phyloP scores from a whole-genome alignment of 2,797 vertebrate genomes.

The Poecilia picta region DNA sequence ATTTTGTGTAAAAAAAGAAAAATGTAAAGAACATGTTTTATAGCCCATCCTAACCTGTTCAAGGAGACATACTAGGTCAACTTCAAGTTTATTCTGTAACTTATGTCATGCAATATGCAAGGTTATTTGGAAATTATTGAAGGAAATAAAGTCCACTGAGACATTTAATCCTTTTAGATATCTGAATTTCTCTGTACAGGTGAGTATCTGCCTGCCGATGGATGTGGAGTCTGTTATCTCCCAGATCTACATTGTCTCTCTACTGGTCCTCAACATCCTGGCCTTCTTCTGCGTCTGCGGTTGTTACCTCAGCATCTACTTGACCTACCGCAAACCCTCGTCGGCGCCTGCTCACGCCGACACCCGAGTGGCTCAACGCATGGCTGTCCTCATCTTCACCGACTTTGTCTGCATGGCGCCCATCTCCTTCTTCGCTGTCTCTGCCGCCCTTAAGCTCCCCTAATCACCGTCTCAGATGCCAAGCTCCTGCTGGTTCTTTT shows the following conservation, averaged over 20 bases:
- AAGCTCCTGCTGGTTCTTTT: conserved; percentile 96
- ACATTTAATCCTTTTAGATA: background rate
- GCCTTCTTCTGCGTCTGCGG: conserved; percentile 90
- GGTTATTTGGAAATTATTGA: too few species aligned
- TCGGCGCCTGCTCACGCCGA: conserved; percentile 86
- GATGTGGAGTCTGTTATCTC: conserved; percentile 87
- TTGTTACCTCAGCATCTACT: conserved; percentile 94
- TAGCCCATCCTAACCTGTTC: too few species aligned
- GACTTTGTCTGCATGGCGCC: conserved; percentile 98
- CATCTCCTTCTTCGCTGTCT: conserved; percentile 96
- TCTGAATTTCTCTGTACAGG: conserved; percentile 47
- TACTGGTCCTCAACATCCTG: conserved; percentile 90
- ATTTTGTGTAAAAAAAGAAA: too few species aligned
- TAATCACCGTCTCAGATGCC: conserved; percentile 94
- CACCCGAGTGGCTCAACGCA: conserved; percentile 91
- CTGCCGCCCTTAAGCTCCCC: conserved; percentile 92
- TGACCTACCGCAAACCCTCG: conserved; percentile 89
- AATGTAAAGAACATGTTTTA: too few species aligned
- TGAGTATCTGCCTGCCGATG: conserved; percentile 99
- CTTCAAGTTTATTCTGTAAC: too few species aligned
- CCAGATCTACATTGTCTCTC: conserved; percentile 88
- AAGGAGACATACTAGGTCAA: too few species aligned
- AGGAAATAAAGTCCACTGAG: background rate
- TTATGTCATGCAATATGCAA: too few species aligned
- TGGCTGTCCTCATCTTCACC: conserved; percentile 96